Percentiles rank a stretch among this genome's conserved stretches.
phyloP scores from a whole-genome alignment of 64 coral and sea anemone species.

The Acropora tenuis region DNA sequence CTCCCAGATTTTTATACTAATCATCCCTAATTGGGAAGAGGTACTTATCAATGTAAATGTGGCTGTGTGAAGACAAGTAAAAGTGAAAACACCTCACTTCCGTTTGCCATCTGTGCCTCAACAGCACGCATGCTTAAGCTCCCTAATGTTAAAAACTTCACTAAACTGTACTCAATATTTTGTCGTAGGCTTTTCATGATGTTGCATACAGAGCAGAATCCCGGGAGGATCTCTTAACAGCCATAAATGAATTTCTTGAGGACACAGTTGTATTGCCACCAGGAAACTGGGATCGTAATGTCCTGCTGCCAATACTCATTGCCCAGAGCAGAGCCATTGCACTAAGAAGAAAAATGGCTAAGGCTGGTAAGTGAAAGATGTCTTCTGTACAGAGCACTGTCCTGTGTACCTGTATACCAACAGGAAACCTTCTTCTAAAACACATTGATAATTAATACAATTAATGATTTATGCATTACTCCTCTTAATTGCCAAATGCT shows the following conservation, averaged over 20 bases:
- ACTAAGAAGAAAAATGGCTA: constrained; percentile 65
- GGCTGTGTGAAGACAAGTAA: no score
- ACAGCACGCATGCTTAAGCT: no score
- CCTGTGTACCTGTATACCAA: not conserved
- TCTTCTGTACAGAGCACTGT: not conserved
- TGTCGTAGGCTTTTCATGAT: constrained; percentile 78
- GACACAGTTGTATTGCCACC: constrained; percentile 84
- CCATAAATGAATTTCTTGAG: constrained; percentile 88
- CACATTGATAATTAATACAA: not conserved
- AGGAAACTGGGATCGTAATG: constrained; percentile 79
- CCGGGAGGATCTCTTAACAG: constrained; percentile 68
- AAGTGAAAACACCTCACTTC: no score
- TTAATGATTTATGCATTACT: no score
- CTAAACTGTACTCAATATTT: not conserved
- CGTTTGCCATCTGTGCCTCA: no score
- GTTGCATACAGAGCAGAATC: constrained; percentile 73
- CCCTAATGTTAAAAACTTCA: not conserved
- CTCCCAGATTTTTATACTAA: no score
- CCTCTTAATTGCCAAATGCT: no score
- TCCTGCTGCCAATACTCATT: constrained; percentile 81
- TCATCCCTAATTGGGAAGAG: no score
- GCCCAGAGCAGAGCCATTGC: constrained; percentile 82
- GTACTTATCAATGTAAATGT: no score
- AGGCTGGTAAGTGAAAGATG: constrained; percentile 15
- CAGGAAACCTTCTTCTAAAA: not conserved